Base-by-base conservation (phyloP, 2,888 invertebrate species). In the Drosophila silvestris region DNA sequence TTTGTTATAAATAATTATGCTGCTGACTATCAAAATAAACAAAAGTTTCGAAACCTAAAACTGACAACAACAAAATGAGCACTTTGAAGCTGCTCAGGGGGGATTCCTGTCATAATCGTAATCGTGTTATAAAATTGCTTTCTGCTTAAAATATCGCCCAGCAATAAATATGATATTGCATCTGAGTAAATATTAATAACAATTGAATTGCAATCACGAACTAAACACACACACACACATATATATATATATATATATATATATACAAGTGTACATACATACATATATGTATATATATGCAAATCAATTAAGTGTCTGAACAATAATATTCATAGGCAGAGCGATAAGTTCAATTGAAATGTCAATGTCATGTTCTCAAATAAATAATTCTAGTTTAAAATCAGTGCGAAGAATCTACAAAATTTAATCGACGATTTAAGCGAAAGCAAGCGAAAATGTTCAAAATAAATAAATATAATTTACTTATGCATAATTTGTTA, bases 281-380 rank as follows among this genome's bases (percentile, higher is more conserved):
- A 22, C n/a, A 22, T 41, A 41, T 9, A 41, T n/a, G 35, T 22
- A 32, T 9, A 51, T 22, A 39, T 19, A 16, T 28, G 30, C 66
- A 75, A 74, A 80, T 70, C 68, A 69, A 81, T 77, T 68, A 32
- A 28, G 28, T 35, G 26, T 9, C 6, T 41, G 32, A 58, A 28
- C 22, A 54, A 58, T 28, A 33, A 26, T 39, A 47, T 39, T 52
- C 37, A 56, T 63, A 63, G 74, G 32, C 68, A 47, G 14, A 59
- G 51, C 52, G 39, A 32, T 54, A 44, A 63, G 85, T 81, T 89
- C 82, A 85, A 89, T 86, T 85, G 73, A 79, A 41, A 64, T 63
- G 85, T 89, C 85, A 85, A 85, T 84, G 90, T 68, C 85, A 68
- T 41, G 32, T 58, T 57, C 14, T 12, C 53, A 72, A 60, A 58